Base-by-base conservation (phyloP, 1,140 invertebrate species). In the Panagrolaimus sp. region DNA sequence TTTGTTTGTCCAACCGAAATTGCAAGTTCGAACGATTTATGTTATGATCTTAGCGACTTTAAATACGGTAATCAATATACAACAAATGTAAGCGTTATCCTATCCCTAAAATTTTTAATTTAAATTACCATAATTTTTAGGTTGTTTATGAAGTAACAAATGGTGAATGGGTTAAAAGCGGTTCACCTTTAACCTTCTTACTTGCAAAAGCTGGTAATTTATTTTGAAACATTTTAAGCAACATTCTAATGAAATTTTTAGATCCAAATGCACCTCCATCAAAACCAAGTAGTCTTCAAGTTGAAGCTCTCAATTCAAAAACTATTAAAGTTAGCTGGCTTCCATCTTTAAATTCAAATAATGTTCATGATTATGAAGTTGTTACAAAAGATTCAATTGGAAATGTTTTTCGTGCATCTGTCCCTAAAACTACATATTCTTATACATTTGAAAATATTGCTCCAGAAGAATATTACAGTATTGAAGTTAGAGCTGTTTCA, bases 181-280 rank as follows among this genome's bases (percentile, higher is more conserved):
- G 80, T 44, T 71, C 65, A 51, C 81, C 80, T 16, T 65, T 82
- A 20, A 81, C 79, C 70, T 82, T 83, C 71, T 72, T 83, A 61
- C 61, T 82, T 5, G 81, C 82, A 44, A 78, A 82, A 71, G 69
- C 73, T 47, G 76, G 76, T 81, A 62, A 69, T 3, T 5, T n/a
- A 45, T 51, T 38, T 23, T 25, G 8, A 4, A 4, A 63, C 13
- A 1, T 67, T 20, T 16, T 16, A 5, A n/a, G n/a, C n/a, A 20
- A 31, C 38, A n/a, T 42, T 42, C 27, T 20, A 7, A 42, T 4
- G 67, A 42, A 63, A 5, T 23, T 43, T n/a, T 72, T 9, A 23
- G 72, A 72, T 31, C 27, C 67, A 13, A 43, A 66, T 23, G 48
- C 20, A 14, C 43, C 45, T 42, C 69, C 73, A 20, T 45, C 73